These are phyloP conservation scores for Anadara kagoshimensis DNA, from an alignment of 1,140 invertebrate species.

Conservation along the genomic window DNA sequence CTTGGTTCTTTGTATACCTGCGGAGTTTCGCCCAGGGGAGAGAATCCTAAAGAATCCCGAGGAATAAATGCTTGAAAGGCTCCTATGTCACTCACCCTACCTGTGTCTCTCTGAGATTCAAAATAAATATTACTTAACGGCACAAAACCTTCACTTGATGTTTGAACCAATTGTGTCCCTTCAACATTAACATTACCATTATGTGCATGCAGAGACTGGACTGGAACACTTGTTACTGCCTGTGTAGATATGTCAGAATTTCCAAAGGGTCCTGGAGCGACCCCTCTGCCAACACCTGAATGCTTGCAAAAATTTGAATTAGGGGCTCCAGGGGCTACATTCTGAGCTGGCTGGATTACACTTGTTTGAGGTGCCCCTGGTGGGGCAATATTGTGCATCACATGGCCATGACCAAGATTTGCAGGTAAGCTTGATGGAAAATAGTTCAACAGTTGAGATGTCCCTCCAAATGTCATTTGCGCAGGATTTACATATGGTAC, in stretches of 20 bases:
- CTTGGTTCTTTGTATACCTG: background rate
- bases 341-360: background rate
- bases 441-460: no score
- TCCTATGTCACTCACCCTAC: conserved; percentile 25
- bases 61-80: conserved; percentile 28
- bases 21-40: background rate
- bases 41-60: conserved; percentile 31
- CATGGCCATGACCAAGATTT: background rate
- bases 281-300: background rate
- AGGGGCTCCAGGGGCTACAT: no score
- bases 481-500: no score
- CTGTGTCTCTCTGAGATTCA: background rate
- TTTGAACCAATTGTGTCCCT: background rate
- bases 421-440: background rate
- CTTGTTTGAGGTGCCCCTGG: background rate
- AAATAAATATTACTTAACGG: conserved; percentile 1
- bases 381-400: background rate
- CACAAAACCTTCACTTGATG: conserved; percentile 27
- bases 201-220: no score
- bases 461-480: no score
- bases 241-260: background rate
- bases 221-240: no score
- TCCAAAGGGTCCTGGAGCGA: background rate
- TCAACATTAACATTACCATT: background rate
- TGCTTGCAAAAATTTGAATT: no score